phyloP scores from a whole-genome alignment of 2,888 invertebrate genomes.

The Tachina lurida region DNA sequence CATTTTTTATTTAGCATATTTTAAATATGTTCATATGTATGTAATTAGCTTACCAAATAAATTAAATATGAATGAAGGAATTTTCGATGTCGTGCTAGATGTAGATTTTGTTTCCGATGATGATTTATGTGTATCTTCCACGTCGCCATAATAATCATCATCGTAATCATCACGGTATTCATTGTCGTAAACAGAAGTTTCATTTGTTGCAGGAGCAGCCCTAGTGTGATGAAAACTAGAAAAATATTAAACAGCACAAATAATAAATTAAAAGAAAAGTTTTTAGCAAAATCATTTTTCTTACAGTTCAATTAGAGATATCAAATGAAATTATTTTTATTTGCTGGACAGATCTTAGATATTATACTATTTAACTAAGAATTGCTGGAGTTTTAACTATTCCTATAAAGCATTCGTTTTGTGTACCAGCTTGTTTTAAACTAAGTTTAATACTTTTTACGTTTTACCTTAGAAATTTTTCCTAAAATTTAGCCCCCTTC shows the following conservation, averaged over 20 bases:
- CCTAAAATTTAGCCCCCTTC: neutral
- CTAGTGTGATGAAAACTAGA: constrained; percentile 77
- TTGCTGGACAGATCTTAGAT: too few relatives aligned
- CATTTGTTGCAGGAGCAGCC: constrained; percentile 76
- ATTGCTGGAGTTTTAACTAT: too few relatives aligned
- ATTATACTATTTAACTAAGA: too few relatives aligned
- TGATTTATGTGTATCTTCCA: constrained; percentile 51
- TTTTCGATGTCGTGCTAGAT: constrained; percentile 55
- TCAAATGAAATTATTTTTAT: too few relatives aligned
- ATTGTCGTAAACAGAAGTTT: constrained; percentile 72
- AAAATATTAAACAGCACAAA: constrained; percentile 15
- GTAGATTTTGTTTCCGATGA: constrained; percentile 48
- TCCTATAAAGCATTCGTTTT: too few relatives aligned
- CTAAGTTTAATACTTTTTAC: too few relatives aligned
- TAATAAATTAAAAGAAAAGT: neutral
- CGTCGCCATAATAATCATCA: constrained; percentile 75
- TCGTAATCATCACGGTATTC: constrained; percentile 76
- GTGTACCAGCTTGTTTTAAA: too few relatives aligned
- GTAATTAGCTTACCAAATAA: constrained; percentile 74
- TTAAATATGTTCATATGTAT: neutral
- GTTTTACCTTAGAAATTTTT: too few relatives aligned
- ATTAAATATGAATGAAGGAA: constrained; percentile 74
- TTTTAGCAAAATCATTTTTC: neutral
- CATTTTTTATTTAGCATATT: constrained; percentile 12
- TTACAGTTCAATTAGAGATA: too few relatives aligned